Evolutionary conservation across 2,797 vertebrate species (phyloP).

Genomic region (Apogon talboti): DNA sequence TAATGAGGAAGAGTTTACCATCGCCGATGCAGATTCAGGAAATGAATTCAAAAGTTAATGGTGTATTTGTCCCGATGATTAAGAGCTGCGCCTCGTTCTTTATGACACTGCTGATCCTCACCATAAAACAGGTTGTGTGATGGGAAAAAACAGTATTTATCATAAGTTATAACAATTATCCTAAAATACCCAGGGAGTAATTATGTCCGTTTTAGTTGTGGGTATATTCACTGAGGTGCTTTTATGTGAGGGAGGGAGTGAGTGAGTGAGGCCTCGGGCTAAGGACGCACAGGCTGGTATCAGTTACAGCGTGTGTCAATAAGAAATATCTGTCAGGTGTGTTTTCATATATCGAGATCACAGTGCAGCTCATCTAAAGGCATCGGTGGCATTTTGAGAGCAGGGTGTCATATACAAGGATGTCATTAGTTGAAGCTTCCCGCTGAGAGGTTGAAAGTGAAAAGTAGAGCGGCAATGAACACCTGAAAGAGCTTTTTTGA

Average conservation of each 20-base stretch:
- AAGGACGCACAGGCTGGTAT: slow-evolving; percentile 52
- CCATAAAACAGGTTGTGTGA: slow-evolving; percentile 62
- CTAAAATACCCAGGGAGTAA: slow-evolving; percentile 66
- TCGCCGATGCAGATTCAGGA: slow-evolving; percentile 78
- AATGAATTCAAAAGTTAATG: slow-evolving; percentile 84
- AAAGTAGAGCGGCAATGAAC: slow-evolving; percentile 83
- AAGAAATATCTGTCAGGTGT: slow-evolving; percentile 85
- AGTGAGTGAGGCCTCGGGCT: slow-evolving; percentile 52
- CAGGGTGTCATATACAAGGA: slow-evolving; percentile 89
- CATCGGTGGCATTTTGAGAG: slow-evolving; percentile 89
- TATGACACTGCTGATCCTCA: slow-evolving; percentile 78
- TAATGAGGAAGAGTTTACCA: slow-evolving; percentile 84
- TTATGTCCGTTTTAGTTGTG: slow-evolving; percentile 60
- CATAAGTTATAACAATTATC: slow-evolving; percentile 72
- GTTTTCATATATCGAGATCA: slow-evolving; percentile 87
- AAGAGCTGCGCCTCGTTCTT: slow-evolving; percentile 76
- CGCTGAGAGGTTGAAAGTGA: slow-evolving; percentile 87
- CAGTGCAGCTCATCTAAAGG: slow-evolving; percentile 88
- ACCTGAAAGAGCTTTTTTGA: slow-evolving; percentile 84
- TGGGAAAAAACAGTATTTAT: slow-evolving; percentile 58
- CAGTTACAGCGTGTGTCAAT: slow-evolving; percentile 82
- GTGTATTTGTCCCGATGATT: slow-evolving; percentile 84
- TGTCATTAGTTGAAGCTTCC: slow-evolving; percentile 85
- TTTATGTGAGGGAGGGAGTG: slow-evolving; percentile 37
- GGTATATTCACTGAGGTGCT: slow-evolving; percentile 29